These are phyloP conservation scores for Ranitomeya variabilis DNA, from an alignment of 2,113 vertebrate genomes.

Conservation along the genomic window DNA sequence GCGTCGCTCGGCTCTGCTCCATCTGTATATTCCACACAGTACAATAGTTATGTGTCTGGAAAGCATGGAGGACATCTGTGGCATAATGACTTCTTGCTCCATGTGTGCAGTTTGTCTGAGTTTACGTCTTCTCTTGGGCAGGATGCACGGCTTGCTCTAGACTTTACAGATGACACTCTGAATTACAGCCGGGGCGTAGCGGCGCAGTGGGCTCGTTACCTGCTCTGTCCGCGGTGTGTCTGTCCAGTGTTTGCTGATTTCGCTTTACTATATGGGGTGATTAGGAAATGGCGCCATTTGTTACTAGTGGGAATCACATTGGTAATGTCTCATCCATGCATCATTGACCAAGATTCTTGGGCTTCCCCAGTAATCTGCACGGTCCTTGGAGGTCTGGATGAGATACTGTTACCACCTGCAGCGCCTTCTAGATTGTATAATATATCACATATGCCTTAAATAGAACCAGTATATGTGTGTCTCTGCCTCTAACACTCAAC, in stretches of 20 bases:
- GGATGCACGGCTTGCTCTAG: constrained; percentile 5
- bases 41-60: neutral
- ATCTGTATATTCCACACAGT: neutral
- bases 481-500: no score
- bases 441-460: no score
- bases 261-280: neutral
- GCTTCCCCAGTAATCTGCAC: neutral
- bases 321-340: neutral
- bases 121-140: neutral
- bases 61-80: constrained; percentile 36
- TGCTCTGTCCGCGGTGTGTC: neutral
- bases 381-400: neutral
- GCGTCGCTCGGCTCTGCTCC: neutral
- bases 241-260: neutral
- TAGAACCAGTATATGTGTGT: no score
- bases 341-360: neutral
- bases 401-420: neutral
- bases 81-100: neutral
- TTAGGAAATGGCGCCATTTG: neutral
- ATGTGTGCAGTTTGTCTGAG: constrained; percentile 32
- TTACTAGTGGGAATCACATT: neutral
- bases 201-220: neutral
- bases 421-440: neutral
- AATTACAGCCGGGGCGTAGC: neutral
- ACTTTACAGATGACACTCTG: constrained; percentile 30